Base-by-base conservation (phyloP, 2,888 invertebrate genomes). In the Coelopa pilipes region DNA sequence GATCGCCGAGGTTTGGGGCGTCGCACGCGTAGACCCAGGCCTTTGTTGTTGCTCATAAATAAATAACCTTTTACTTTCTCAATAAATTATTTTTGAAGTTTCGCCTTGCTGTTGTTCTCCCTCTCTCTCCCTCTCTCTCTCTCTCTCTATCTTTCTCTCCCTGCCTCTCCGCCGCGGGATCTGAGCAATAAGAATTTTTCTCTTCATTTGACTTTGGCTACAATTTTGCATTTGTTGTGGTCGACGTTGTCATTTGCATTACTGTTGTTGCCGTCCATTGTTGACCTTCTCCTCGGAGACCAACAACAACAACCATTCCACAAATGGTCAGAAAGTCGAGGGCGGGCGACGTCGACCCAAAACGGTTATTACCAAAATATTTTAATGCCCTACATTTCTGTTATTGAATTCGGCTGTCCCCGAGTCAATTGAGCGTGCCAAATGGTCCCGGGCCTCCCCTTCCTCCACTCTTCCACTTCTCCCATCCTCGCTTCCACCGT, bases 1-100 rank as follows among this genome's bases (percentile, higher is more conserved):
- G 34, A 7, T 34, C n/a, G n/a, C n/a, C n/a, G n/a, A n/a, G n/a
- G n/a, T 34, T 34, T 7, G 34, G 34, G 34, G 7, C 2, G 7
- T 34, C 34, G 7, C 34, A 34, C 34, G 34, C 34, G 7, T 34
- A 34, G 34, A 4, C 34, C 34, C 7, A 34, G 34, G 21, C 3
- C 46, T 63, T 63, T 63, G 63, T 65, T 63, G 19, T 65, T 65
- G 47, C n/a, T n/a, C 47, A 66, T 50, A 66, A 66, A 49, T 66
- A 49, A 17, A 66, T 21, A 66, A 50, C 66, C 66, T 66, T 66
- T 66, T 66, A 62, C 66, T 49, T 13, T 66, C 49, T 7, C 66
- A 66, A 66, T 66, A 66, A 66, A 21, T 66, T 66, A 66, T 34
- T 53, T 53, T 53, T n/a, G 13, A 53, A 15, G 15, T 62, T 3